These are phyloP conservation scores for Hyposoter didymator DNA, from an alignment of 2,888 invertebrate species.

Conservation along the genomic window DNA sequence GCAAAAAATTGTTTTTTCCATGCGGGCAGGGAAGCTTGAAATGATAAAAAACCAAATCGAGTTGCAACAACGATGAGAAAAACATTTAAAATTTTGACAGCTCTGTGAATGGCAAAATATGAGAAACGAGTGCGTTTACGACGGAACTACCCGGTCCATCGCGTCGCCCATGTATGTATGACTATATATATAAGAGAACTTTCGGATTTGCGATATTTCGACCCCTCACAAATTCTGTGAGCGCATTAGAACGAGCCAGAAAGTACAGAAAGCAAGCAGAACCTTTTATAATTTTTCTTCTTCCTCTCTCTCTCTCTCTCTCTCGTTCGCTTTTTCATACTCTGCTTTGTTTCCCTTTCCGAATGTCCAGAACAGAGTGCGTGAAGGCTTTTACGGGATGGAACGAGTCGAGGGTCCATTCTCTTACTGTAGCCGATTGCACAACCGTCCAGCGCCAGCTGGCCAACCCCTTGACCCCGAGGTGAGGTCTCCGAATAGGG, in stretches of 20 bases:
- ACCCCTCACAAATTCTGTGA: conserved; percentile 51
- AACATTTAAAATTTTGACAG: not conserved
- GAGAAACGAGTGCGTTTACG: conserved; percentile 6
- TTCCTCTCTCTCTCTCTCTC: conserved; percentile 14
- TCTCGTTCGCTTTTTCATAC: not conserved
- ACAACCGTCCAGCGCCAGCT: conserved; percentile 83
- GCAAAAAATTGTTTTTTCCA: no score
- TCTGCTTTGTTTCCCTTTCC: conserved; percentile 36
- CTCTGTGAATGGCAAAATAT: not conserved
- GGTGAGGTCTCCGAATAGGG: conserved; percentile 36
- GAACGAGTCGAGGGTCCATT: conserved; percentile 47
- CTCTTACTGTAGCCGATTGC: conserved; percentile 74
- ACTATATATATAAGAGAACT: conserved; percentile 44
- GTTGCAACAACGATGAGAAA: not conserved
- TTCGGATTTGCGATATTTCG: conserved; percentile 56
- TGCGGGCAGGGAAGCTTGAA: not conserved
- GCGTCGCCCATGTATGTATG: not conserved
- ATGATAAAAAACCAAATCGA: not conserved
- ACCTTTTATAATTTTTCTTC: conserved; percentile 31
- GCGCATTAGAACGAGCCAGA: conserved; percentile 32
- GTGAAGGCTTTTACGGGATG: conserved; percentile 25
- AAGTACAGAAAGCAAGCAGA: conserved; percentile 39
- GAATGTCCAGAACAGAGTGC: conserved; percentile 44
- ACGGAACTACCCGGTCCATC: not conserved
- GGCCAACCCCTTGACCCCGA: conserved; percentile 83